Conservation (phyloP, 2,113 vertebrate species). For the Tragelaphus strepsiceros region DNA sequence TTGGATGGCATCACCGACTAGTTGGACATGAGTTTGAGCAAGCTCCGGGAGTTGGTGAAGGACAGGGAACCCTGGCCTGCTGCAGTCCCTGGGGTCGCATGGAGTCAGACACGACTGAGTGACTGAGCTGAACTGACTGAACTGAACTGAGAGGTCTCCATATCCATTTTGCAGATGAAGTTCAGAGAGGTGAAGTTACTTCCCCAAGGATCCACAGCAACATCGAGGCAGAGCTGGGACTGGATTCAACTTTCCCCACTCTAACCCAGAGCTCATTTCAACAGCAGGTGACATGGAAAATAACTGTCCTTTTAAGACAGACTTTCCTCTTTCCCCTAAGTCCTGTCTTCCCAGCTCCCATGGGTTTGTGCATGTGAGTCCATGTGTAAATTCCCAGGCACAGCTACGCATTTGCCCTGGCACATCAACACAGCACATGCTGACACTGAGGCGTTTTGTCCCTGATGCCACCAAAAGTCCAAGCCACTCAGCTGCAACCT, state of each 20-base stretch:
- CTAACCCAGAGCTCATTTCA: background rate
- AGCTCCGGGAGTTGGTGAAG: background rate
- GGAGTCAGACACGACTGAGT: background rate
- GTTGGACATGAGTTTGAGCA: background rate
- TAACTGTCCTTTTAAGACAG: background rate
- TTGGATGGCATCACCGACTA: background rate
- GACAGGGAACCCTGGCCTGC: background rate
- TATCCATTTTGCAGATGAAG: background rate
- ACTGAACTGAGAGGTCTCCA: background rate
- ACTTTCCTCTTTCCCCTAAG: background rate
- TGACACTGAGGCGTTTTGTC: background rate
- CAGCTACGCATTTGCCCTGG: rapidly evolving
- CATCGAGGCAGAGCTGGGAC: background rate
- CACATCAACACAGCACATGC: background rate
- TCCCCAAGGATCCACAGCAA: background rate
- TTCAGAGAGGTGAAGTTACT: background rate
- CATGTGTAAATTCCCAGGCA: too few species aligned
- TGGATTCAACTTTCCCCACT: background rate
- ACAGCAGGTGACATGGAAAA: background rate
- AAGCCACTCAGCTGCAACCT: background rate
- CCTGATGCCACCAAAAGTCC: background rate
- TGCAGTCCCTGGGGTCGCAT: background rate
- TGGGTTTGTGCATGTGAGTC: background rate
- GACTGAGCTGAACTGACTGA: background rate
- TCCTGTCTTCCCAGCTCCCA: background rate